Base-by-base conservation (phyloP, 2,797 vertebrate species). In the Tenualosa ilisha region DNA sequence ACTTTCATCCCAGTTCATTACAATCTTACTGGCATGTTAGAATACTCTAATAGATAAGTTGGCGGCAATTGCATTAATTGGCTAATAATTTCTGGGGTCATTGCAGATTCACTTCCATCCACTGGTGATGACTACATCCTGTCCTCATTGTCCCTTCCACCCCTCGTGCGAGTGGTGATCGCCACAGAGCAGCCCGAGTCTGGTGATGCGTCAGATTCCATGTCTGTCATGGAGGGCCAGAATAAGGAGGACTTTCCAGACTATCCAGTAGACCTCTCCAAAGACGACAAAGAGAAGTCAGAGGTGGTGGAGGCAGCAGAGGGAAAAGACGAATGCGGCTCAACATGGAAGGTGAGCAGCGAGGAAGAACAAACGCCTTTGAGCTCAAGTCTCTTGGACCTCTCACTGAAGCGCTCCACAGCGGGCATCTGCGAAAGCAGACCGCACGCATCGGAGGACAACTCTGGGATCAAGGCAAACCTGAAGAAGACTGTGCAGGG, bases 51-150 rank as follows among this genome's bases (percentile, higher is more conserved):
- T 51, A 51, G 7, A 51, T 51, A 51, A 51, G 46, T 4, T 46
- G 46, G 31, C 31, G 31, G 31, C 22, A 63, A 63, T 51, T 46
- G 46, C 46, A 46, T 51, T 51, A 51, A 9, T 51, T 51, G 50
- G 9, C 11, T 51, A 7, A 51, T 51, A 5, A 51, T 51, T 51
- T 51, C 8, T 9, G 50, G 50, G 50, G 50, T 51, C 50, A 37
- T 17, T 63, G 11, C 61, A 94, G 94, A 94, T 89, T 89, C 93
- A 2, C 87, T 90, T 54, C 91, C 93, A 40, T 90, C 94, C 83
- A 93, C 93, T 0, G 93, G 94, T 92, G 94, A 95, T 40, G 92
- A 94, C 92, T 94, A 92, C 91, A 95, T 95, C 89, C 94, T 95
- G 83, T 93, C 92, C 82, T 93, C 93, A 61, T 90, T 95, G 84